These are phyloP conservation scores for Rhea americana DNA, from an alignment of 2,113 vertebrate genomes.

Conservation along the genomic window DNA sequence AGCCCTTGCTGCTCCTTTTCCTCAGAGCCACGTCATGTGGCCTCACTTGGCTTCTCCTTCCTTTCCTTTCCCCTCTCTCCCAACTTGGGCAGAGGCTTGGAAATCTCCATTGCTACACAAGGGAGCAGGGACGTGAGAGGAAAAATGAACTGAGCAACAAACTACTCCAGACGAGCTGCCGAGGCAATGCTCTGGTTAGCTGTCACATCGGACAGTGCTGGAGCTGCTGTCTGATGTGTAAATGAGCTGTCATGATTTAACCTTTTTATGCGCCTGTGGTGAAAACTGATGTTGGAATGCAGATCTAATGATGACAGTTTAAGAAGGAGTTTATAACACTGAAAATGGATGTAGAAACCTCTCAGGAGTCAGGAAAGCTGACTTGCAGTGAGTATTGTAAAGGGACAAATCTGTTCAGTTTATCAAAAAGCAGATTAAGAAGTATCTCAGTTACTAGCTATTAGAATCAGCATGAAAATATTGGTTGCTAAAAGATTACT, in stretches of 20 bases:
- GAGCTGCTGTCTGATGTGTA: background rate
- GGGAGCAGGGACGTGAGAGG: rapidly evolving
- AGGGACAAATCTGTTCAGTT: background rate
- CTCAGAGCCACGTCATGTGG: background rate
- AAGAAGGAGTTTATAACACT: background rate
- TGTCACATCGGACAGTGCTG: background rate
- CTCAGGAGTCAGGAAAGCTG: background rate
- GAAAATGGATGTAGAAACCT: background rate
- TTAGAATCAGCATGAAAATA: background rate
- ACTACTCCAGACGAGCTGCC: background rate
- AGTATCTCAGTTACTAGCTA: background rate
- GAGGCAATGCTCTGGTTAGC: background rate
- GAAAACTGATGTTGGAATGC: background rate
- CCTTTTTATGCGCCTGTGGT: background rate
- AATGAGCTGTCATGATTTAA: background rate
- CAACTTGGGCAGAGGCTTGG: background rate
- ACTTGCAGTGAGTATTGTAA: background rate
- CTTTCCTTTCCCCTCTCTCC: background rate
- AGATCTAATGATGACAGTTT: background rate
- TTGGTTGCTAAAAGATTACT: background rate
- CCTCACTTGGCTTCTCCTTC: background rate
- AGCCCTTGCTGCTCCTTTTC: background rate
- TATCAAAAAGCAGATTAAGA: background rate
- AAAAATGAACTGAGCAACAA: background rate
- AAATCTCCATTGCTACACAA: background rate